phyloP scores from a whole-genome alignment of 2,888 invertebrate genomes.

The Formica aserva region DNA sequence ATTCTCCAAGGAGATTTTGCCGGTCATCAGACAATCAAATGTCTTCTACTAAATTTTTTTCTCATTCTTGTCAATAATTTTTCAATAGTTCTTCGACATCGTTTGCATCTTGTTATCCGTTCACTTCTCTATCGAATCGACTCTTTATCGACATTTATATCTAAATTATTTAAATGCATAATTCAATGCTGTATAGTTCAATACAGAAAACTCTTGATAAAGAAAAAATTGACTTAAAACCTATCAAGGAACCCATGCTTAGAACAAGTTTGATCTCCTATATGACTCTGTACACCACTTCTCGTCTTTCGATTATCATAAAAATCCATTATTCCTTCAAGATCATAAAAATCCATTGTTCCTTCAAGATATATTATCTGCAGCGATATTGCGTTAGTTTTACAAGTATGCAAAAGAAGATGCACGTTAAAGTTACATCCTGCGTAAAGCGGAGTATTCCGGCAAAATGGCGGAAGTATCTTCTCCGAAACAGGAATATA shows the following conservation, averaged over 20 bases:
- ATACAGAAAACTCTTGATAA: background rate
- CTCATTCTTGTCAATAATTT: background rate
- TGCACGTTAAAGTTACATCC: conserved; percentile 30
- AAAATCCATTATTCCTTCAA: background rate
- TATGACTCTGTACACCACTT: background rate
- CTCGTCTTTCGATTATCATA: conserved; percentile 20
- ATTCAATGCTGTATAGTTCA: background rate
- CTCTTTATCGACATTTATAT: background rate
- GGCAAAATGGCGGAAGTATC: conserved; percentile 30
- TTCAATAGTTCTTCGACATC: background rate
- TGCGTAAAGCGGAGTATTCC: conserved; percentile 36
- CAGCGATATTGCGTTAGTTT: conserved; percentile 18
- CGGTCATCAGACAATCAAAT: background rate
- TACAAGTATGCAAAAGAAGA: conserved; percentile 42
- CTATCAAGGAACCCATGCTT: background rate
- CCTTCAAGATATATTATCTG: background rate
- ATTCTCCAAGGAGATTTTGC: background rate
- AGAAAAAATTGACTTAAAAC: background rate
- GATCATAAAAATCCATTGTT: background rate
- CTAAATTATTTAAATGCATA: background rate
- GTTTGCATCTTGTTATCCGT: background rate
- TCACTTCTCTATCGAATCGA: background rate
- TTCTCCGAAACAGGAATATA: conserved; percentile 38
- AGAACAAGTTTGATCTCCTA: background rate
- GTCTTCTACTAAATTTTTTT: background rate